phyloP scores from a whole-genome alignment of 2,797 vertebrate species.

The Xenopus petersii region DNA sequence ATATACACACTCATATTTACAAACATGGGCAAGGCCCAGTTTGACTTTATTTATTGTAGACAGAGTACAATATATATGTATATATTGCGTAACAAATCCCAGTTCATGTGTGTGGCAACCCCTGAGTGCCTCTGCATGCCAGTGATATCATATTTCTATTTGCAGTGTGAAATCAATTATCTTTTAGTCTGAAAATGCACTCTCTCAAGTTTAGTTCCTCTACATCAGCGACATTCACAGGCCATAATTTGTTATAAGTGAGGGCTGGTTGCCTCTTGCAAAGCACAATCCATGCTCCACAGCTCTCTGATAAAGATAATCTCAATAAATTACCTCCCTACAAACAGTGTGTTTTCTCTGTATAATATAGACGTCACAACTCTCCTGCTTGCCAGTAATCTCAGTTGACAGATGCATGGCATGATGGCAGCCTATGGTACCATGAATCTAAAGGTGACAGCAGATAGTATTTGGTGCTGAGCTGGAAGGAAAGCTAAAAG shows the following conservation, averaged over 20 bases:
- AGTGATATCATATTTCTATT: slow-evolving; percentile 35
- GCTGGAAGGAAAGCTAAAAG: too few relatives aligned
- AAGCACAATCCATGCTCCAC: slow-evolving; percentile 22
- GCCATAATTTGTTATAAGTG: slow-evolving; percentile 31
- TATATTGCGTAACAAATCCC: background rate
- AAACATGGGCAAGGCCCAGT: too few relatives aligned
- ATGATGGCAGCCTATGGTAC: too few relatives aligned
- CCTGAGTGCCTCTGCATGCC: slow-evolving; percentile 15
- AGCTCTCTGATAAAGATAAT: slow-evolving; percentile 29
- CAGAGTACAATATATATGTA: too few relatives aligned
- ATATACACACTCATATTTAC: too few relatives aligned
- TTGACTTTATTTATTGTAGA: too few relatives aligned
- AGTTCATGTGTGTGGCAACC: slow-evolving; percentile 14
- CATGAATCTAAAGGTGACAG: too few relatives aligned
- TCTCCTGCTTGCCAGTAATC: too few relatives aligned
- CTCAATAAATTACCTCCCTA: slow-evolving; percentile 10
- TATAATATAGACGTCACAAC: background rate
- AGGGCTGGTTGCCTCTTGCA: slow-evolving; percentile 24
- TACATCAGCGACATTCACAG: slow-evolving; percentile 22
- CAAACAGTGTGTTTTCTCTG: background rate
- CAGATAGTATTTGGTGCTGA: too few relatives aligned
- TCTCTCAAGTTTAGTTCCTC: slow-evolving; percentile 11
- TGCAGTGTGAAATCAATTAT: slow-evolving; percentile 49
- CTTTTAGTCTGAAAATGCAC: slow-evolving; percentile 30
- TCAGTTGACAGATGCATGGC: too few relatives aligned